phyloP scores from a whole-genome alignment of 2,797 vertebrate species.

The Halcyon chelicuti region DNA sequence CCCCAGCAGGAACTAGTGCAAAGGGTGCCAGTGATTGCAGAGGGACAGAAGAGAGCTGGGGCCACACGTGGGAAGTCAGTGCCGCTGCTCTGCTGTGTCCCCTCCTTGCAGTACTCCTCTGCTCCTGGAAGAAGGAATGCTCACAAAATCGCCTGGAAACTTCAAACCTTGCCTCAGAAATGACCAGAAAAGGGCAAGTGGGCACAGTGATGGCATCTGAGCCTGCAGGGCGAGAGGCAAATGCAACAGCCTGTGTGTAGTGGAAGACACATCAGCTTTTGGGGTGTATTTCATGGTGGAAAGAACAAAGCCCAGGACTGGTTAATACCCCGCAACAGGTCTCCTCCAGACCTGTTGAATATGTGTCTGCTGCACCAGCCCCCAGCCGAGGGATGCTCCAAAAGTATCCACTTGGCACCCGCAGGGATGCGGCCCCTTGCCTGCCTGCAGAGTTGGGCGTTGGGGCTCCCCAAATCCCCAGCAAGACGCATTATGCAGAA shows the following conservation, averaged over 20 bases:
- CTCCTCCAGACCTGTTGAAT: neutral
- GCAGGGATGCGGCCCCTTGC: neutral
- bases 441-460: neutral
- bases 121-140: neutral
- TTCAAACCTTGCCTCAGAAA: neutral
- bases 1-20: neutral
- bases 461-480: neutral
- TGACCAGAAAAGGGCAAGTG: neutral
- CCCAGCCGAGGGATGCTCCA: neutral
- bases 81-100: neutral
- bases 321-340: neutral
- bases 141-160: neutral
- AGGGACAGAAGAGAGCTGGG: neutral
- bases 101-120: neutral
- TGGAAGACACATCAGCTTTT: fast-evolving
- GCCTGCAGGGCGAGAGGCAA: neutral
- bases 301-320: neutral
- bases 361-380: fast-evolving
- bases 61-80: neutral
- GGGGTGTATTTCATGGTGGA: neutral
- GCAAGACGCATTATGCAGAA: neutral
- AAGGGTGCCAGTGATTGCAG: neutral
- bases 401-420: neutral
- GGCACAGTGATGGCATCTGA: neutral
- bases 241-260: fast-evolving